Evolutionary conservation across 2,797 vertebrate species (phyloP), one percentile per base, ranked within the genome.

Genomic region (Choloepus didactylus): DNA sequence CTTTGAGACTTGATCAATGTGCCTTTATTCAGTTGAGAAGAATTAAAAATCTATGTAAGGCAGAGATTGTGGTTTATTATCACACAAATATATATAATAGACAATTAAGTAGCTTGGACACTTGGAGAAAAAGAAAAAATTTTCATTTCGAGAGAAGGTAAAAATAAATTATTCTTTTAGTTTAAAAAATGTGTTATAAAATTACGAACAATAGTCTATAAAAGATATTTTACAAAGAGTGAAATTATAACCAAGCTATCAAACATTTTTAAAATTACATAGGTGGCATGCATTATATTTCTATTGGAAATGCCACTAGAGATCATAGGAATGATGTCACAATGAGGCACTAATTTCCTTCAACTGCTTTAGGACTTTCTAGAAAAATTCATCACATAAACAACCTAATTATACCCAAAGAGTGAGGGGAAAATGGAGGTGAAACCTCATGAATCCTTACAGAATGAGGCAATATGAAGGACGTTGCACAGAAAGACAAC

Each of bases 1-100:
- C 94, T 97, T 96, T 97, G 81, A 96, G 56, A 41, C 80, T 97
- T 2, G 0, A 94, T 89, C 93, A 96, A n/a, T 91, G 97, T 92
- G 82, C 83, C 35, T 91, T 96, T 95, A 97, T 97, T 66, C 64
- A 60, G 67, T 56, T 87, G 72, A 70, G 51, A 70, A 87, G 91
- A 94, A 97, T 92, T 97, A 91, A 82, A 88, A 93, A 54, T 64
- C 94, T 44, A 4, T 44, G n/a, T 86, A 62, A 93, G 66, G 35
- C 64, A 81, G n/a, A 96, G 44, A 9, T 69, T 80, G 8, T 18
- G 66, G 62, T 89, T 86, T 92, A 89, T 79, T 81, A 49, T 62
- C 70, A 73, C 3, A 2, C 27, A 92, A 90, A 82, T 80, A 38
- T 27, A 80, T 49, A 88, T 18, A 87, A 7, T 1, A 83, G 16